Evolutionary conservation across 2,797 vertebrate genomes (phyloP), one percentile per base, ranked within the genome.

Genomic region (Spinibarbus caldwelli): DNA sequence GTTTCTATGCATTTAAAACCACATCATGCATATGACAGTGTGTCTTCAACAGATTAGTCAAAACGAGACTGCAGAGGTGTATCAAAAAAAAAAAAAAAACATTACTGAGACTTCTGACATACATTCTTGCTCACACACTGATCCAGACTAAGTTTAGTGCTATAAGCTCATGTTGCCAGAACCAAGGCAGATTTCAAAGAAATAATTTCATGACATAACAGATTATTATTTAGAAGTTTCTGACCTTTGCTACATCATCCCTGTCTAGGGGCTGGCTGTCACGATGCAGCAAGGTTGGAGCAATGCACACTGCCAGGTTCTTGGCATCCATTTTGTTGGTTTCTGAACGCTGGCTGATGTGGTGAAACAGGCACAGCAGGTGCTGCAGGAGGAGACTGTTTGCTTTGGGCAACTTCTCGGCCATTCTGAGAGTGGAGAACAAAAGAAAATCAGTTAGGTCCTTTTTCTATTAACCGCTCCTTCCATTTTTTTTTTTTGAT

Each of bases 251-350:
- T 21, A 96, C 95, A 85, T 96, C 90, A 76, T 95, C 95, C 87
- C 92, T 94, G 62, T 97, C 95, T 67, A 97, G 90, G 0, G 93
- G 91, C 10, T 95, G 90, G 67, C 80, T 92, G 34, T 94, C 94
- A 0, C 78, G 88, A 82, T 93, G 93, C 89, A 96, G 96, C 92
- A 99, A 93, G 0, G 96, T 98, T 80, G 98, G 98, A 0, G 95
- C 97, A 1, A 98, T 91, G 54, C 98, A 99, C 91, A 98, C 95
- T 2, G 97, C 97, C 57, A 99, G 91, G 73, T 99, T 99, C 92
- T 91, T 89, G 82, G 97, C 94, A 67, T 96, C 96, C 98, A 99
- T 99, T 92, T 94, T 97, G 95, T 92, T 99, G 89, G 90, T 87
- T 31, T 96, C 86, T 0, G 95, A 91, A 0, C 85, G 96, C 88